Base-by-base conservation (phyloP, 2,797 vertebrate species). In the Petrocephalus schoutedeni region DNA sequence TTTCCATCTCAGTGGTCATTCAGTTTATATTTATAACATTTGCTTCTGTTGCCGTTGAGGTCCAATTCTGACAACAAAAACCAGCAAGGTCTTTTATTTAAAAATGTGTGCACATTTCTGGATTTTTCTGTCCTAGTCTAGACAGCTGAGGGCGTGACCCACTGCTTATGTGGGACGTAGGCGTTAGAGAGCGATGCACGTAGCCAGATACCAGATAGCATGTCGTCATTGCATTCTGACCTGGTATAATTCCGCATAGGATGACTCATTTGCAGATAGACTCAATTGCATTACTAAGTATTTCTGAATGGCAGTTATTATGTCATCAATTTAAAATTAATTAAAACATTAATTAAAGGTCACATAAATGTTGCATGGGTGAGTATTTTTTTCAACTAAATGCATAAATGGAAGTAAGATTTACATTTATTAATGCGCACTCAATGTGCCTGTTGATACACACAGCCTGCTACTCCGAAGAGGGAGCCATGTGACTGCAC, bases 341-440 rank as follows among this genome's bases (percentile, higher is more conserved):
- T 49, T 82, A 45, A 45, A 82, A 12, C 77, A 82, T 83, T 71
- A 71, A 71, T 71, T 71, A 71, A 71, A 71, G 64, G 64, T 71
- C 64, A 71, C 64, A 71, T 16, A 71, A 71, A 71, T 71, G 64
- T 71, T 32, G 64, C 64, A 32, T 71, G 64, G 64, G 64, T 71
- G 28, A 71, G 64, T 71, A 23, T 71, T 67, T 71, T 71, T 71
- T 32, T 71, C 32, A 71, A 71, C 64, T 14, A 71, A 32, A 12
- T 0, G 10, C 28, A 71, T 71, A 71, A 71, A 71, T 71, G 64
- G 64, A 23, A 71, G 36, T 71, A 71, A 14, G 64, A 71, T 71
- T 71, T 71, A 71, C 64, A 71, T 71, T 71, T 32, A 32, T 67
- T 67, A 71, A 71, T 71, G 28, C 32, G 14, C 64, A 67, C 64